These are phyloP conservation scores for Eulemur rufifrons DNA, from an alignment of 2,113 vertebrate species.

Conservation along the genomic window DNA sequence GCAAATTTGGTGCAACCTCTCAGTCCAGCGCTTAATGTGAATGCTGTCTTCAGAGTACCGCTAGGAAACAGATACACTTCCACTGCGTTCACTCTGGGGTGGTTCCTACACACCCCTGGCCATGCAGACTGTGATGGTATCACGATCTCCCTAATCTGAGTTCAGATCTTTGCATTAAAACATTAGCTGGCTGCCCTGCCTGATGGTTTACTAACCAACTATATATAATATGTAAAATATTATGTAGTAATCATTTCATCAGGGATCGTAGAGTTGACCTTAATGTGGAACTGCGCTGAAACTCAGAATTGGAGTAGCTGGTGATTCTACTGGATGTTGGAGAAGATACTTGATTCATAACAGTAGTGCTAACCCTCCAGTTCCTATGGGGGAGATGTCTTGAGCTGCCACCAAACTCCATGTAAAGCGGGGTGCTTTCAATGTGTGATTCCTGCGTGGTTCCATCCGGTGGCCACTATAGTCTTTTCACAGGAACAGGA, in stretches of 20 bases:
- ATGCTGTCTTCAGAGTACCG: not conserved
- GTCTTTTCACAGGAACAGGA: not conserved
- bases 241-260: not conserved
- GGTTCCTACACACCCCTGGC: not conserved
- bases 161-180: not conserved
- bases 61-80: not conserved
- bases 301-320: not conserved
- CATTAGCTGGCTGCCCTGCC: not conserved
- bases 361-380: not conserved
- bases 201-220: not conserved
- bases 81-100: not conserved
- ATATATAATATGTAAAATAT: not conserved
- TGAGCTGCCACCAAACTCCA: not conserved
- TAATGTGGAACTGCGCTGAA: not conserved
- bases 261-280: not conserved
- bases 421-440: not conserved
- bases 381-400: not conserved
- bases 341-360: not conserved
- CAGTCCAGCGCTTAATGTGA: not conserved
- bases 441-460: not conserved
- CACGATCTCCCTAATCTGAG: not conserved
- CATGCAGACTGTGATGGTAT: not conserved
- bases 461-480: constrained; percentile 34
- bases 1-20: not conserved
- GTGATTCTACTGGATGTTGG: not conserved